These are phyloP conservation scores for Crossocerus cetratus DNA, from an alignment of 2,888 invertebrate genomes.

Conservation along the genomic window DNA sequence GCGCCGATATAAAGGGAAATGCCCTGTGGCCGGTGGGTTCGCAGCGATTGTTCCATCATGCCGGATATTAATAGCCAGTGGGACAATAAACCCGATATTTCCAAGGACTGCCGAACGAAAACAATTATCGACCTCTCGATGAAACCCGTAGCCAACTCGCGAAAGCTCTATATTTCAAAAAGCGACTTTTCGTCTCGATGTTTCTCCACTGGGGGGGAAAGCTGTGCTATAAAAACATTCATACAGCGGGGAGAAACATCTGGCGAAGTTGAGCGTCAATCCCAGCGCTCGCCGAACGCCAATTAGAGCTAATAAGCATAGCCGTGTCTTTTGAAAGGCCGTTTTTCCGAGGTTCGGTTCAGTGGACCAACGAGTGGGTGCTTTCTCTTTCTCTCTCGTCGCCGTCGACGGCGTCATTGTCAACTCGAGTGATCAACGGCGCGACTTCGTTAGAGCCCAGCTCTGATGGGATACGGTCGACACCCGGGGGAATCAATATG, in stretches of 20 bases:
- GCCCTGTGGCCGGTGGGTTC: constrained; percentile 7
- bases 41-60: constrained; percentile 14
- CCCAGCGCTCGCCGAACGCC: background rate
- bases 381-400: background rate
- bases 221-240: too few species aligned
- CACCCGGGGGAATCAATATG: constrained; percentile 30
- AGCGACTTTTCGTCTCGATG: too few species aligned
- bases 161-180: too few species aligned
- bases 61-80: background rate
- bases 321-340: background rate
- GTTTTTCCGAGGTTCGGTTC: background rate
- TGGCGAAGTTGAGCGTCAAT: too few species aligned
- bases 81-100: constrained; percentile 22
- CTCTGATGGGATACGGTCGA: constrained; percentile 16
- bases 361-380: too few species aligned
- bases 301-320: constrained; percentile 9
- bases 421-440: background rate
- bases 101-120: constrained; percentile 6
- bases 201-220: too few species aligned
- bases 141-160: too few species aligned
- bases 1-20: background rate
- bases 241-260: too few species aligned
- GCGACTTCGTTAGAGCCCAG: background rate
- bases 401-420: background rate
- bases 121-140: background rate